Evolutionary conservation across 2,113 vertebrate species (phyloP), one percentile per base, ranked within the genome.

Genomic region (Rousettus leschenaultii): DNA sequence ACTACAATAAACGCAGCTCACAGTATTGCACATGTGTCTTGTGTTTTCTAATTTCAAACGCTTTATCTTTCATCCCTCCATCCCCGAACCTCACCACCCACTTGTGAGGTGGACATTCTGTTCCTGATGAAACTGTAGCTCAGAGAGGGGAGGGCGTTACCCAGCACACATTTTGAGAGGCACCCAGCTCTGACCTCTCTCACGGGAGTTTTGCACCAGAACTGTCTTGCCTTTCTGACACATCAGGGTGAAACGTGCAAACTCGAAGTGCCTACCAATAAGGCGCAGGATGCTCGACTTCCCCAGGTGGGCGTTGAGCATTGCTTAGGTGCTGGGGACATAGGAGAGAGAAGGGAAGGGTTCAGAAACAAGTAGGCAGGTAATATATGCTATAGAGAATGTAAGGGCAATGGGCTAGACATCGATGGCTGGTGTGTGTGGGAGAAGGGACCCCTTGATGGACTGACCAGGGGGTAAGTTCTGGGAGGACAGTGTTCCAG

Each of bases 1-100:
- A 13, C 21, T 63, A 40, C 51, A 95, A 89, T 96, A 95, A 95
- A 96, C 6, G 26, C 78, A 28, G 68, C 73, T 95, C 48, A 6
- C 14, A 16, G 33, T 24, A 19, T 11, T 0, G 22, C 3, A 18
- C 19, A 2, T 2, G 4, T 74, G 65, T 85, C 86, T 51, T 19
- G 30, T 9, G 3, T 63, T 63, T 63, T 79, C 45, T 66, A 6
- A 53, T 88, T 91, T 85, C 59, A 38, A 19, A 63, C 7, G 16
- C 35, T 57, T 79, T 82, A 9, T 0, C 40, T 74, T 90, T 68
- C 21, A 24, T 16, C 15, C 66, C 26, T 65, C 59, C 4, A 51
- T 10, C 43, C 9, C 43, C 26, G 77, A 66, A n/a, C 18, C 43
- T 57, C 70, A 26, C 11, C 14, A 4, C 11, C 51, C 55, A 45